Evolutionary conservation across 1,140 invertebrate genomes (phyloP), one percentile per base, ranked within the genome.

Genomic region (Heliconius hewitsoni): DNA sequence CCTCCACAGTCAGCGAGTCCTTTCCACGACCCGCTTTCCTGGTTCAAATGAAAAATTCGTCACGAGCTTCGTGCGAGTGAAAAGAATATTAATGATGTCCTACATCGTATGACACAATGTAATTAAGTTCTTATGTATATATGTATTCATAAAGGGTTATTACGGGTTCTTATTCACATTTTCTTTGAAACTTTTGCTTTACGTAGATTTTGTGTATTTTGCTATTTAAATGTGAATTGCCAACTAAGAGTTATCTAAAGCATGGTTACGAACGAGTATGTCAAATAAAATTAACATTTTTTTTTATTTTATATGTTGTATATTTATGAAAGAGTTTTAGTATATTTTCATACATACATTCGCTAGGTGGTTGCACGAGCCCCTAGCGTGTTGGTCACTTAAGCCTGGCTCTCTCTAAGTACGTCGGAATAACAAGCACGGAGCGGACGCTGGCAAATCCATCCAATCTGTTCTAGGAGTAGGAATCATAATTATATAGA

Each of bases 51-150:
- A 76, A 76, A 76, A 18, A 76, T 52, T 77, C 76, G 66, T 55
- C 23, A 76, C 46, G 34, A 42, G 19, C 46, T 55, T 52, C 57
- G 30, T 71, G 37, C 46, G 46, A 72, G 23, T 72, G 39, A 77
- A 77, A 70, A 70, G 75, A 77, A 77, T 77, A 77, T 77, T 77
- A 77, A 77, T 71, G 75, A 77, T 52, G 70, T 30, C 76, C 71
- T 72, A 77, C 46, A 27, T 77, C 71, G 42, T 77, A 71, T 27
- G 76, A 37, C 46, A 37, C 46, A 72, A 77, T 52, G 66, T 39
- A 72, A 72, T 72, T 72, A 72, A 71, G 70, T 71, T 71, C 27
- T 71, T 71, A 71, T 57, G n/a, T 11, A 57, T 0, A 57, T 66
- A 16, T 0, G 30, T 30, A 30, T 57, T 57, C 55, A 30, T 30